Evolutionary conservation across 2,797 vertebrate species (phyloP).

Genomic region (Gallinago stenura): DNA sequence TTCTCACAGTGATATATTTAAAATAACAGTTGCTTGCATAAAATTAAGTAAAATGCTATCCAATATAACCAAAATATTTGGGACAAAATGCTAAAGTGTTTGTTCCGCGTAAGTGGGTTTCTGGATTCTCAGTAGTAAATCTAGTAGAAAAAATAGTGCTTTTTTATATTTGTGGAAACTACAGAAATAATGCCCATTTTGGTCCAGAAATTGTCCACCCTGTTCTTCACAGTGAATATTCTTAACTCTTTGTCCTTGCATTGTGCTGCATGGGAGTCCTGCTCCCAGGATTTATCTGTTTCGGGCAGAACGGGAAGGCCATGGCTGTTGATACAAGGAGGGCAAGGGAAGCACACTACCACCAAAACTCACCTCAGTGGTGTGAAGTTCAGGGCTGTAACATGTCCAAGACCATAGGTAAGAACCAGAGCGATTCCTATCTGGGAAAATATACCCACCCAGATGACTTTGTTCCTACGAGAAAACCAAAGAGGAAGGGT

Average conservation of each 20-base stretch:
- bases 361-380: constrained; percentile 74
- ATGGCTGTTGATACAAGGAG: fast-evolving
- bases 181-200: not conserved
- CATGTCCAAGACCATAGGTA: constrained; percentile 76
- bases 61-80: not conserved
- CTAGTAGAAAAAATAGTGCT: not conserved
- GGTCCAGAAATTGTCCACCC: not conserved
- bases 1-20: not conserved
- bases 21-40: not conserved
- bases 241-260: not conserved
- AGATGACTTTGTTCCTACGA: constrained; percentile 83
- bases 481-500: not conserved
- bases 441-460: constrained; percentile 82
- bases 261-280: not conserved
- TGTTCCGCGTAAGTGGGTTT: not conserved
- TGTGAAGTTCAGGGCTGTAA: constrained; percentile 79
- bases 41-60: not conserved
- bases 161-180: not conserved
- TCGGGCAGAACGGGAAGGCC: not conserved
- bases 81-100: not conserved
- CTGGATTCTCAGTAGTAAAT: not conserved
- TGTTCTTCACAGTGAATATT: not conserved
- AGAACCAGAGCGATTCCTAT: constrained; percentile 78
- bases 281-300: not conserved
- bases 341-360: not conserved